A percentile compares a stretch with the other conserved stretches of the same genome.
Evolutionary conservation across 2,113 vertebrate genomes (phyloP).

Genomic region (Meriones unguiculatus): DNA sequence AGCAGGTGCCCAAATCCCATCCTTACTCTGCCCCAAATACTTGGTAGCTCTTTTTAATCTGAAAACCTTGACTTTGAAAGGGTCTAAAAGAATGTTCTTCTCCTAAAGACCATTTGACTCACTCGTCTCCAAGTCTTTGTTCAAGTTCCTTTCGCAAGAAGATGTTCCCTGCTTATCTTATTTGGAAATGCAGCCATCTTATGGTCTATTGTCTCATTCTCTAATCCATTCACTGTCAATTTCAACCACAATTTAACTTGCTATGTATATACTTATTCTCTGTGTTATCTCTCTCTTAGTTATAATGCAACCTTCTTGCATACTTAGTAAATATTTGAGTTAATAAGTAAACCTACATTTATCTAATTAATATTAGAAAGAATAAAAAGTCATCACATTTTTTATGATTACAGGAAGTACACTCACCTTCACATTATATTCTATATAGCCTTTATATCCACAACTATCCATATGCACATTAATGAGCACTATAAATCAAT

Average conservation of each 20-base stretch:
- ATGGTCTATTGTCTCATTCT: neutral
- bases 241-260: neutral
- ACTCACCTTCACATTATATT: neutral
- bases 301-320: neutral
- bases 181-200: neutral
- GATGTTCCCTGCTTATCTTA: rapidly evolving
- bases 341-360: neutral
- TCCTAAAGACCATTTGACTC: neutral
- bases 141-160: neutral
- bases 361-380: neutral
- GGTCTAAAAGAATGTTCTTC: neutral
- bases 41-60: neutral
- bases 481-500: neutral
- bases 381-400: neutral
- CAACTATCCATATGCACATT: neutral
- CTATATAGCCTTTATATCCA: neutral
- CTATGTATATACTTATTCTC: neutral
- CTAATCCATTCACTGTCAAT: neutral
- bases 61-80: neutral
- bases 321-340: neutral
- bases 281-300: neutral
- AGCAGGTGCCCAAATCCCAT: neutral
- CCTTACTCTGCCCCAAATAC: neutral
- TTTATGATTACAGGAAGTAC: neutral
- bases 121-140: neutral